Conservation (phyloP, 2,113 vertebrate species). For the Lycaon pictus region DNA sequence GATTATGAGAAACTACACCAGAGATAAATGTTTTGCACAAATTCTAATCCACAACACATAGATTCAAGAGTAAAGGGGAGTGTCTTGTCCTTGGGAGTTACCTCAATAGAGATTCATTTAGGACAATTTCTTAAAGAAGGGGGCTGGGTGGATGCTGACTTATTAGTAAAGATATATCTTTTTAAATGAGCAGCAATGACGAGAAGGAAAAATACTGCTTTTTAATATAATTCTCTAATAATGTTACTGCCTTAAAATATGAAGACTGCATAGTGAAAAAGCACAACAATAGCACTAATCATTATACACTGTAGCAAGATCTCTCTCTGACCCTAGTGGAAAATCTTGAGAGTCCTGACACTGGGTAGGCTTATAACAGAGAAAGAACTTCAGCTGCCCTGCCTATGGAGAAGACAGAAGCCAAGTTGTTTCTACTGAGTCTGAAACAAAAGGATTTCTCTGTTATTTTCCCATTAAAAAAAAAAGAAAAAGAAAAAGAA, state of each 20-base stretch:
- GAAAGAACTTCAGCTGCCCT: background rate
- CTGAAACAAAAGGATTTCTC: background rate
- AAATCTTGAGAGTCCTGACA: background rate
- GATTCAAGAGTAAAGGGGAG: background rate
- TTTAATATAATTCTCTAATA: slow-evolving; percentile 35
- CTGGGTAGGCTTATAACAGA: background rate
- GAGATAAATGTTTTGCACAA: background rate
- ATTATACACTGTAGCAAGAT: background rate
- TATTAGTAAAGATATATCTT: background rate
- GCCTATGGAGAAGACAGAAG: background rate
- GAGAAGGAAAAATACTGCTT: slow-evolving; percentile 7
- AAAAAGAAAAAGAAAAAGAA: background rate
- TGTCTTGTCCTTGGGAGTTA: background rate
- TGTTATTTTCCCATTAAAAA: background rate
- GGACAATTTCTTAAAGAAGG: background rate
- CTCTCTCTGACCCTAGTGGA: background rate
- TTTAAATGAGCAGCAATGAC: background rate
- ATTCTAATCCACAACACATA: background rate
- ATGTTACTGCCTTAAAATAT: background rate
- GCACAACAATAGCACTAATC: background rate
- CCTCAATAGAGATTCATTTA: background rate
- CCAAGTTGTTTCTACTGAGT: background rate
- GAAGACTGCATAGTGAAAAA: background rate
- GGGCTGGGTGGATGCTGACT: background rate
- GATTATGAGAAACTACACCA: background rate